Evolutionary conservation across 2,113 vertebrate species (phyloP), one percentile per base, ranked within the genome.

Genomic region (Corythaeola cristata): DNA sequence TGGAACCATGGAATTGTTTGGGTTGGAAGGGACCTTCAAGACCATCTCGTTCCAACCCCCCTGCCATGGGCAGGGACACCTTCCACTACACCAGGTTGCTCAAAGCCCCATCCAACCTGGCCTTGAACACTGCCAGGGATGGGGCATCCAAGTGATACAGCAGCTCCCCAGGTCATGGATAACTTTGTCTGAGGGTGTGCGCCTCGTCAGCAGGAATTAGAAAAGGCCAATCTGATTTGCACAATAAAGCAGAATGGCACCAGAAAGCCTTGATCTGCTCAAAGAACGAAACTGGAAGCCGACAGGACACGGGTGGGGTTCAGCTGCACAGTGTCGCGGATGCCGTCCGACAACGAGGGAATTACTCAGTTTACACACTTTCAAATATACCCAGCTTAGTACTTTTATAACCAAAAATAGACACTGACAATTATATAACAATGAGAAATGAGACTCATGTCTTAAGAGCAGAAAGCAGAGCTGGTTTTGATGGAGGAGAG

Each of bases 121-220:
- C 41, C 41, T 44, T 44, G 41, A 44, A 13, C 41, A 44, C 41
- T 44, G 12, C 41, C 8, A 2, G 20, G 41, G 30, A 52, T 24
- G 18, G 4, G 3, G 66, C 32, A 15, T 17, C 28, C 39, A 30
- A 22, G 50, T 0, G 15, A 24, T 2, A 4, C 20, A 8, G 27
- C 23, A 24, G 26, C 16, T 18, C n/a, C 45, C 39, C 26, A 22
- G 5, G n/a, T 37, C 59, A 22, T 1, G 14, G 37, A 15, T 23
- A 8, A 28, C 39, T 32, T 49, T 17, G 39, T 30, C 55, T 30
- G 28, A 6, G 27, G 35, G 13, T 7, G 22, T 3, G 39, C 3
- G 1, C 33, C 55, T 53, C 4, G 39, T 23, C n/a, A n/a, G 59
- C 15, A 33, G 32, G 39, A 26, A 56, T 19, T 49, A 22, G 32